A percentile compares a stretch with the other conserved stretches of the same genome.
These are phyloP conservation scores for Euwallacea fornicatus DNA, from an alignment of 1,140 invertebrate genomes.

Conservation along the genomic window DNA sequence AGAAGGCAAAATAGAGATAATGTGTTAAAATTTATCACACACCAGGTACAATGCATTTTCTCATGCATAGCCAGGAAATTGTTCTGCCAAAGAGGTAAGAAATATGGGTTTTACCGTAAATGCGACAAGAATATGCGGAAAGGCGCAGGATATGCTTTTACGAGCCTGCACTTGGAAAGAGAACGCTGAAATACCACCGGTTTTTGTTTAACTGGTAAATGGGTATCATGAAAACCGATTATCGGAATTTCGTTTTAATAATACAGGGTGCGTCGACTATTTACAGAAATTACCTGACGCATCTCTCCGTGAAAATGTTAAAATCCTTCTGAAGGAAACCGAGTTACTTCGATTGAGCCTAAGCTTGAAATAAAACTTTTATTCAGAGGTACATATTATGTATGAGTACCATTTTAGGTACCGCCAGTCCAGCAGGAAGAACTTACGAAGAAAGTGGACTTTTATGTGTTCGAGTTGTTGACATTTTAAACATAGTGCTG, in stretches of 20 bases:
- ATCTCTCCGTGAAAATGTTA: no score
- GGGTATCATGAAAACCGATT: slow-evolving; percentile 2
- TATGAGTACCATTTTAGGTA: no score
- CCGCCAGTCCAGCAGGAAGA: no score
- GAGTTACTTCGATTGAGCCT: no score
- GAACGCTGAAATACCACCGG: slow-evolving; percentile 7
- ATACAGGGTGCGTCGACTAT: not conserved
- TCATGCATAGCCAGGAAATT: slow-evolving; percentile 29
- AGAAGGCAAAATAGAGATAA: slow-evolving; percentile 29
- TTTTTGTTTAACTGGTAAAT: slow-evolving; percentile 2
- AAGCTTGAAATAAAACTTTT: no score
- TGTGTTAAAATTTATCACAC: slow-evolving; percentile 27
- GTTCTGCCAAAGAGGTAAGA: slow-evolving; percentile 25
- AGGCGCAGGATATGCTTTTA: slow-evolving; percentile 18
- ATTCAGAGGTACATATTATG: no score
- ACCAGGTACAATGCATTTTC: slow-evolving; percentile 32
- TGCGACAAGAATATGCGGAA: slow-evolving; percentile 24
- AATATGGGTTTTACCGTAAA: slow-evolving; percentile 21
- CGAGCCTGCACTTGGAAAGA: slow-evolving; percentile 14
- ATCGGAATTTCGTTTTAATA: slow-evolving; percentile 2
- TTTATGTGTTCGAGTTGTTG: slow-evolving; percentile 50
- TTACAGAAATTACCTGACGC: no score
- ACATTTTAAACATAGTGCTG: slow-evolving; percentile 56
- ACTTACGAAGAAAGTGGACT: no score
- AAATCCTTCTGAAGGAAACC: no score